Percentiles rank a stretch among this genome's conserved stretches.
phyloP scores from a whole-genome alignment of 2,888 invertebrate species.

The Colostygia pectinataria region DNA sequence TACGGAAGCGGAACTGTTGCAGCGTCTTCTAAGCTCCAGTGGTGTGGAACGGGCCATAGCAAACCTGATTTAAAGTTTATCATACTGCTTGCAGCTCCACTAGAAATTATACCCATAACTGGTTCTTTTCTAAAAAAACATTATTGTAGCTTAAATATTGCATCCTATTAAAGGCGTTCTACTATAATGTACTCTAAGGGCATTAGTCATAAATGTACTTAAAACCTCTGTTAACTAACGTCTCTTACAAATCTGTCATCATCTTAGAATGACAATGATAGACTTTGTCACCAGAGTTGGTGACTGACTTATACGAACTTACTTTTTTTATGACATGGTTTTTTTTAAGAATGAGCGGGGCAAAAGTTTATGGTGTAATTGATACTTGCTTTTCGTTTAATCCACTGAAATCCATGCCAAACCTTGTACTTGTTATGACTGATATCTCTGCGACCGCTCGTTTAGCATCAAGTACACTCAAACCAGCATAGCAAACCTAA shows the following conservation, averaged over 20 bases:
- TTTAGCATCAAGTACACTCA: conserved; percentile 44
- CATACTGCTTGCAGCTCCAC: conserved; percentile 81
- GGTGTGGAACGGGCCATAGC: conserved; percentile 86
- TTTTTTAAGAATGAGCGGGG: no score
- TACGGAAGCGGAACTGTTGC: conserved; percentile 91
- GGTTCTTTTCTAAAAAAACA: conserved; percentile 60
- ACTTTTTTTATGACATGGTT: no score
- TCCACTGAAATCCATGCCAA: conserved; percentile 68
- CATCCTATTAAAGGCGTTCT: no score
- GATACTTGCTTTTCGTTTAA: conserved; percentile 46
- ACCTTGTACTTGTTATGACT: conserved; percentile 26
- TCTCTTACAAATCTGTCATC: no score
- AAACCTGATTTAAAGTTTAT: conserved; percentile 67
- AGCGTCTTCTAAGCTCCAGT: conserved; percentile 88
- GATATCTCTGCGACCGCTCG: conserved; percentile 44
- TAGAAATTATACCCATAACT: conserved; percentile 85
- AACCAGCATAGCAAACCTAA: conserved; percentile 51
- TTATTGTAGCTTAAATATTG: conserved; percentile 10
- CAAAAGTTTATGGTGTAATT: no score
- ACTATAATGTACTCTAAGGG: no score
- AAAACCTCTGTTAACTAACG: no score
- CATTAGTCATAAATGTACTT: no score
- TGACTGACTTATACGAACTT: no score
- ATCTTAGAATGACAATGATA: no score
- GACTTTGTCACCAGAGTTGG: no score